phyloP scores from a whole-genome alignment of 2,888 invertebrate genomes.

The Deilephila elpenor region DNA sequence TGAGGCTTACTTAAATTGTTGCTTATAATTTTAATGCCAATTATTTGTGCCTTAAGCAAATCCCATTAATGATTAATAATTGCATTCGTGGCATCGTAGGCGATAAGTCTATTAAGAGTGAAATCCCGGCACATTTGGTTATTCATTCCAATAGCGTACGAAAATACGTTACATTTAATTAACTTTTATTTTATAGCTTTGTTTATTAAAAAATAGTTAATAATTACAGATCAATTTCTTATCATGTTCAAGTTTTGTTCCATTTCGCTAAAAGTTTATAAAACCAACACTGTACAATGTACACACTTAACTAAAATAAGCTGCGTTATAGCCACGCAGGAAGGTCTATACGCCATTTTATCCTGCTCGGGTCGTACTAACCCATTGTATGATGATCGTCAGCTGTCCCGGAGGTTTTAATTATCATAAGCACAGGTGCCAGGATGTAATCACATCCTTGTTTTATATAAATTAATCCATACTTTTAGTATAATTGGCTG shows the following conservation, averaged over 20 bases:
- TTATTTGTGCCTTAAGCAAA: no score
- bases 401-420: constrained; percentile 12
- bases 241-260: no score
- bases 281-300: no score
- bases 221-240: no score
- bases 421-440: background rate
- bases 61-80: no score
- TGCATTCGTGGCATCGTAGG: no score
- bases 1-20: no score
- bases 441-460: background rate
- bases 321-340: background rate
- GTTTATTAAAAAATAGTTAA: no score
- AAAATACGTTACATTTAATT: background rate
- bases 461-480: background rate
- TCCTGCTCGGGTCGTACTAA: background rate
- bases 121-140: no score
- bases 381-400: constrained; percentile 20
- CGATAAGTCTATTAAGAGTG: no score
- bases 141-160: no score
- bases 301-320: background rate
- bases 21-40: no score
- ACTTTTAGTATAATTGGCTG: background rate
- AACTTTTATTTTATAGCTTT: background rate
- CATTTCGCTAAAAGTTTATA: background rate
- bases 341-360: background rate